These are phyloP conservation scores for Oenanthe melanoleuca DNA, from an alignment of 2,113 vertebrate species.

Conservation along the genomic window DNA sequence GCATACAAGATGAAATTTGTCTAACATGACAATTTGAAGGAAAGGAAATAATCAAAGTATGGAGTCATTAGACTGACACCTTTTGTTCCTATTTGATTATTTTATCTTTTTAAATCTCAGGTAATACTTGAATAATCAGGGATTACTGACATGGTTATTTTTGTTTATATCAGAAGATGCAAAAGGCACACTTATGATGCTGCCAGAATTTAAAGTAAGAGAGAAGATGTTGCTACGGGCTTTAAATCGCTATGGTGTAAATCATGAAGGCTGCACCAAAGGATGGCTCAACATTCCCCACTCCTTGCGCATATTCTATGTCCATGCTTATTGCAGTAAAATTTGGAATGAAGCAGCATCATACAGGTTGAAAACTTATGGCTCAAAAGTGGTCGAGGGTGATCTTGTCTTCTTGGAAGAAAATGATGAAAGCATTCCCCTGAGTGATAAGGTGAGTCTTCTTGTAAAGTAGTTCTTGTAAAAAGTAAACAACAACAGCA, in stretches of 20 bases:
- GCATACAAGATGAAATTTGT: neutral
- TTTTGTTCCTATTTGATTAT: neutral
- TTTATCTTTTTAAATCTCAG: neutral
- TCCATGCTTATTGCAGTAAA: slow-evolving; percentile 93
- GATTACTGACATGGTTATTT: slow-evolving; percentile 2
- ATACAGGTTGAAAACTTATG: slow-evolving; percentile 81
- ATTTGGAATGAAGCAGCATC: slow-evolving; percentile 90
- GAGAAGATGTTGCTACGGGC: slow-evolving; percentile 89
- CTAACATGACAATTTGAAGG: neutral
- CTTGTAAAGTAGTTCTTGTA: neutral
- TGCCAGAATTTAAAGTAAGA: slow-evolving; percentile 88
- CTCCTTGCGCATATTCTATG: slow-evolving; percentile 88
- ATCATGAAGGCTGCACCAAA: slow-evolving; percentile 81
- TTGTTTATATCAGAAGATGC: slow-evolving; percentile 81
- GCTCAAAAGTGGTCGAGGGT: slow-evolving; percentile 79
- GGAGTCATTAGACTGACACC: neutral
- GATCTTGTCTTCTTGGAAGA: slow-evolving; percentile 83
- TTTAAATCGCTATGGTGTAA: slow-evolving; percentile 86
- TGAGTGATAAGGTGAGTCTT: slow-evolving; percentile 73
- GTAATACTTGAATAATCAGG: neutral
- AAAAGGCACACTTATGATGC: slow-evolving; percentile 84
- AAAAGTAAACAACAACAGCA: neutral
- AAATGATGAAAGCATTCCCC: neutral
- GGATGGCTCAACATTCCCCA: slow-evolving; percentile 93
- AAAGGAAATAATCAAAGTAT: neutral